Conservation (phyloP, 2,888 invertebrate species). For the Callyntrura guangdongensis region DNA sequence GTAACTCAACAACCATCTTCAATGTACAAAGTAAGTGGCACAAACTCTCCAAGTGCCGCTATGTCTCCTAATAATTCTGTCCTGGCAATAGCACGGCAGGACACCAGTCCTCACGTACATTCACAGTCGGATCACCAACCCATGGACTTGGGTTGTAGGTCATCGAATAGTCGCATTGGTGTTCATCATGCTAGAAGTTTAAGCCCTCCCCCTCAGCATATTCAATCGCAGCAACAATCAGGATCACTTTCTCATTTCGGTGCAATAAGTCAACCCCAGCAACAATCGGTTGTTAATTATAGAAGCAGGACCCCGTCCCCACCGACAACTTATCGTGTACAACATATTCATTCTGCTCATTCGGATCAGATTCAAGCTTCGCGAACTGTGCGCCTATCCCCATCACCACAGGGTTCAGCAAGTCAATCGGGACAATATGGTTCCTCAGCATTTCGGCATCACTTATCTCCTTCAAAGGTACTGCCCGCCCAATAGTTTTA, state of each 20-base stretch:
- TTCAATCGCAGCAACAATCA: constrained; percentile 82
- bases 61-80: constrained; percentile 77
- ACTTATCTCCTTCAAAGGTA: constrained; percentile 82
- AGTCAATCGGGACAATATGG: constrained; percentile 58
- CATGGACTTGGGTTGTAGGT: constrained; percentile 82
- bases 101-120: constrained; percentile 72
- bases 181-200: constrained; percentile 85
- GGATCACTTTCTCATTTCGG: constrained; percentile 79
- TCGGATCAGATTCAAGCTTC: constrained; percentile 60
- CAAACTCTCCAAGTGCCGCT: constrained; percentile 65
- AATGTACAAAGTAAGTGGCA: constrained; percentile 71
- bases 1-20: constrained; percentile 69
- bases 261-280: constrained; percentile 78
- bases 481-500: too few relatives aligned
- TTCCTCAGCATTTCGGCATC: constrained; percentile 79
- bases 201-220: constrained; percentile 85
- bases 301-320: constrained; percentile 81
- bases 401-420: constrained; percentile 69
- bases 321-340: constrained; percentile 74
- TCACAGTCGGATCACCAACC: constrained; percentile 81
- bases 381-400: constrained; percentile 62
- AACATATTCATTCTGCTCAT: constrained; percentile 75
- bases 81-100: constrained; percentile 68
- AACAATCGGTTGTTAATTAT: constrained; percentile 78
- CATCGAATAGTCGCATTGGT: constrained; percentile 71